A percentile compares a stretch with the other conserved stretches of the same genome.
These are phyloP conservation scores for Lordiphosa andalusiaca DNA, from an alignment of 2,888 invertebrate genomes.

Conservation along the genomic window DNA sequence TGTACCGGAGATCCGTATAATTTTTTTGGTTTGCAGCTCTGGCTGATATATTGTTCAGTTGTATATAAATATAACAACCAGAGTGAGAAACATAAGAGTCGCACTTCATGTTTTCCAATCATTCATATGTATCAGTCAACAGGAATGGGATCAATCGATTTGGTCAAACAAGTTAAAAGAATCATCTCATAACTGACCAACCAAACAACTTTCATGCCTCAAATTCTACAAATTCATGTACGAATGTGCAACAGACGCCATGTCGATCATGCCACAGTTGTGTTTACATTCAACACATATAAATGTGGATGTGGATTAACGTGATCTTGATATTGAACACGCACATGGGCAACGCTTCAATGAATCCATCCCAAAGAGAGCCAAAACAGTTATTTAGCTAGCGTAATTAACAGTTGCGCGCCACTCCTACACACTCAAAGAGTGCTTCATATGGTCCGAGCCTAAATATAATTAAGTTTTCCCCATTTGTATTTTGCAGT, in stretches of 20 bases:
- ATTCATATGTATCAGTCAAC: background rate
- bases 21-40: too few species aligned
- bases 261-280: too few species aligned
- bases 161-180: conserved; percentile 2
- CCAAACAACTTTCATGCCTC: conserved; percentile 30
- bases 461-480: conserved; percentile 25
- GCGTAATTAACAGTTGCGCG: conserved; percentile 47
- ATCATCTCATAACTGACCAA: conserved; percentile 9
- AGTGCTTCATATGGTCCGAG: conserved; percentile 30
- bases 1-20: too few species aligned
- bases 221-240: conserved; percentile 26
- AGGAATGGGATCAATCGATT: background rate
- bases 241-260: conserved; percentile 15
- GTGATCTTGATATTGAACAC: conserved; percentile 71
- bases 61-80: too few species aligned
- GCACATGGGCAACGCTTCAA: conserved; percentile 70
- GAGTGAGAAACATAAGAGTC: too few species aligned
- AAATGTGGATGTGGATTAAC: conserved; percentile 39
- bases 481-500: conserved; percentile 12
- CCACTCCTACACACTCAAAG: conserved; percentile 37
- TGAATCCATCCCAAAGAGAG: conserved; percentile 34
- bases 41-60: too few species aligned
- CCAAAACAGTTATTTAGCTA: conserved; percentile 30
- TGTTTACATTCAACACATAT: conserved; percentile 6
- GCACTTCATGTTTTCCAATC: too few species aligned